Conservation (phyloP, 2,797 vertebrate genomes). For the Sphenopsis melanotis region DNA sequence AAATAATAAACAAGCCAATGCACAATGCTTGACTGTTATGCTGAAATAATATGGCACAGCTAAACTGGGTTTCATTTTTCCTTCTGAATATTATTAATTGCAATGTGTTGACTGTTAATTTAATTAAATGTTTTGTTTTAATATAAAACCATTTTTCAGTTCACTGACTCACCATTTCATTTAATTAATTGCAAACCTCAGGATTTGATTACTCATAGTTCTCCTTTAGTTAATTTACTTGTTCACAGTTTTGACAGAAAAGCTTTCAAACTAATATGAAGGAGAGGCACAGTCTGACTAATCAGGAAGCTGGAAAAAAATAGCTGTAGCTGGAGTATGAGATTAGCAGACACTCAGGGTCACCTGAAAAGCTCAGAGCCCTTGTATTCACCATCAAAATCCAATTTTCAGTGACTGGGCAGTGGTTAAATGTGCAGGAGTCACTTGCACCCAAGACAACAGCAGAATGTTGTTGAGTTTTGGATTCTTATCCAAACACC, state of each 20-base stretch:
- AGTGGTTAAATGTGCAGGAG: not conserved
- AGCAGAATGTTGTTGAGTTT: accelerated
- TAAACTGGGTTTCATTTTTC: constrained; percentile 51
- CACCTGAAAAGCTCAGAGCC: not conserved
- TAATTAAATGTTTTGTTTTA: constrained; percentile 74
- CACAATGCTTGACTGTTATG: constrained; percentile 10
- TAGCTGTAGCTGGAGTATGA: not conserved
- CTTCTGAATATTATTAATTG: constrained; percentile 63
- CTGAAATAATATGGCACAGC: constrained; percentile 43
- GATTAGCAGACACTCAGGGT: not conserved
- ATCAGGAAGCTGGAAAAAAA: constrained; percentile 40
- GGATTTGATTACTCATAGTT: constrained; percentile 68
- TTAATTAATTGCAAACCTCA: constrained; percentile 73
- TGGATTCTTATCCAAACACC: not conserved
- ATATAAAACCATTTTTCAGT: constrained; percentile 57
- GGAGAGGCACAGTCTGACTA: constrained; percentile 12
- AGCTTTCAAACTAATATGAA: constrained; percentile 64
- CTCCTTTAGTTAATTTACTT: constrained; percentile 70
- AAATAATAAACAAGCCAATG: constrained; percentile 34
- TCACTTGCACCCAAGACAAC: not conserved
- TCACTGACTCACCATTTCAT: constrained; percentile 63
- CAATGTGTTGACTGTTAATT: constrained; percentile 67
- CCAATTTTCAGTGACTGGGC: not conserved
- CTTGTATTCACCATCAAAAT: not conserved
- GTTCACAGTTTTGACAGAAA: constrained; percentile 68